Conservation (phyloP, 2,888 invertebrate species). For the Philereme vetulata region DNA sequence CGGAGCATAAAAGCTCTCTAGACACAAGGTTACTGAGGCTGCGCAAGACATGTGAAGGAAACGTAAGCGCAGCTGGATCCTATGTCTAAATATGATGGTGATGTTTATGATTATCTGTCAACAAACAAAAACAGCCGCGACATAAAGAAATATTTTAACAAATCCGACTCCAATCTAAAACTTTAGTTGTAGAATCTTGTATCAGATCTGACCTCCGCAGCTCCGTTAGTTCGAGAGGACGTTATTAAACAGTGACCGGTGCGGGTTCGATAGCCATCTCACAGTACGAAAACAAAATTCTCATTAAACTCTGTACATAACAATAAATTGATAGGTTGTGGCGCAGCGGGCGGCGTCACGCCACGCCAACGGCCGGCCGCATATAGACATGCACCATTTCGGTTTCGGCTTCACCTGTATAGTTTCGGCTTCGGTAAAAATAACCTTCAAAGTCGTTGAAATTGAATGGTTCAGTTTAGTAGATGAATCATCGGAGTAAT, state of each 20-base stretch:
- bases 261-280: constrained; percentile 30
- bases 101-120: too few species aligned
- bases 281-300: constrained; percentile 36
- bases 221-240: constrained; percentile 11
- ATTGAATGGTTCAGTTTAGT: too few species aligned
- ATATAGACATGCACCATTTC: neutral
- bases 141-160: too few species aligned
- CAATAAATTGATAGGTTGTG: constrained; percentile 42
- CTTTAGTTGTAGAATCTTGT: too few species aligned
- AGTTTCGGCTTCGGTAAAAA: neutral
- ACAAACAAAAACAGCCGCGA: too few species aligned
- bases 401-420: constrained; percentile 2
- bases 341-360: constrained; percentile 30
- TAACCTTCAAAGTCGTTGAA: neutral
- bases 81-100: too few species aligned
- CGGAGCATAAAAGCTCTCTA: too few species aligned
- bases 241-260: constrained; percentile 13
- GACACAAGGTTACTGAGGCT: too few species aligned
- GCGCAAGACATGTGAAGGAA: too few species aligned
- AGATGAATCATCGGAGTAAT: too few species aligned
- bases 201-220: constrained; percentile 9
- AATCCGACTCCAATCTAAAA: too few species aligned
- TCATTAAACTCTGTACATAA: constrained; percentile 37
- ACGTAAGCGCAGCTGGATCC: too few species aligned
- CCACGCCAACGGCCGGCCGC: constrained; percentile 8